A percentile compares a stretch with the other conserved stretches of the same genome.
Evolutionary conservation across 2,797 vertebrate genomes (phyloP).

Genomic region (Hoplostethus atlanticus): DNA sequence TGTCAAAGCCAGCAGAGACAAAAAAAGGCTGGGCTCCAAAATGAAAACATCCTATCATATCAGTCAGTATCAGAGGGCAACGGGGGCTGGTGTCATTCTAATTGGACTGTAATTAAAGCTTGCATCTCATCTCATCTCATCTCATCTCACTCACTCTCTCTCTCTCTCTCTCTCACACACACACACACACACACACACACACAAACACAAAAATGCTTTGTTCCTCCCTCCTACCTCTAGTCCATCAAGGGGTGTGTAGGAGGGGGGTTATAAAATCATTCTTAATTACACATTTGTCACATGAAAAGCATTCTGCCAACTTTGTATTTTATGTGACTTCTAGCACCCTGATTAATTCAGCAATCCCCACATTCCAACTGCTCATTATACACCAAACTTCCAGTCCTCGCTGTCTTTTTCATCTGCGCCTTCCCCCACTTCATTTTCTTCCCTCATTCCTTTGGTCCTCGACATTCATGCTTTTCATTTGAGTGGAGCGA

Average conservation of each 20-base stretch:
- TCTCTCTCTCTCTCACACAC: slow-evolving; percentile 49
- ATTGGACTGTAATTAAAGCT: slow-evolving; percentile 81
- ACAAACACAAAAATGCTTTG: slow-evolving; percentile 70
- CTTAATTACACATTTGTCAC: slow-evolving; percentile 89
- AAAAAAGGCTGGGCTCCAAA: slow-evolving; percentile 63
- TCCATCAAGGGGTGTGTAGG: slow-evolving; percentile 66
- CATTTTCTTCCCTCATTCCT: slow-evolving; percentile 66
- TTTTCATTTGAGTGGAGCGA: slow-evolving; percentile 72
- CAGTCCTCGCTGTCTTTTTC: slow-evolving; percentile 69
- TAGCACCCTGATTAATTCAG: slow-evolving; percentile 84
- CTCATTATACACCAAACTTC: slow-evolving; percentile 85
- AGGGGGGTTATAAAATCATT: slow-evolving; percentile 73
- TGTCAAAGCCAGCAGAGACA: slow-evolving; percentile 62
- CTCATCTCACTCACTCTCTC: slow-evolving; percentile 40
- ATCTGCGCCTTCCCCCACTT: slow-evolving; percentile 69
- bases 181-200: slow-evolving; percentile 51
- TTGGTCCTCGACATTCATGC: slow-evolving; percentile 76
- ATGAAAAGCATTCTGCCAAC: slow-evolving; percentile 82
- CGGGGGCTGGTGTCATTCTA: slow-evolving; percentile 74
- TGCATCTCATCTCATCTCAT: slow-evolving; percentile 79
- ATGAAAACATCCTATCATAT: slow-evolving; percentile 73
- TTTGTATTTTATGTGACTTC: slow-evolving; percentile 69
- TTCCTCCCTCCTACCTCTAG: slow-evolving; percentile 73
- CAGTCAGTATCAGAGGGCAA: slow-evolving; percentile 67
- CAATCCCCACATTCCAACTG: slow-evolving; percentile 76